A percentile compares a stretch with the other conserved stretches of the same genome.
Conservation (phyloP, 2,797 vertebrate genomes). For the Jordanella pulchra region DNA sequence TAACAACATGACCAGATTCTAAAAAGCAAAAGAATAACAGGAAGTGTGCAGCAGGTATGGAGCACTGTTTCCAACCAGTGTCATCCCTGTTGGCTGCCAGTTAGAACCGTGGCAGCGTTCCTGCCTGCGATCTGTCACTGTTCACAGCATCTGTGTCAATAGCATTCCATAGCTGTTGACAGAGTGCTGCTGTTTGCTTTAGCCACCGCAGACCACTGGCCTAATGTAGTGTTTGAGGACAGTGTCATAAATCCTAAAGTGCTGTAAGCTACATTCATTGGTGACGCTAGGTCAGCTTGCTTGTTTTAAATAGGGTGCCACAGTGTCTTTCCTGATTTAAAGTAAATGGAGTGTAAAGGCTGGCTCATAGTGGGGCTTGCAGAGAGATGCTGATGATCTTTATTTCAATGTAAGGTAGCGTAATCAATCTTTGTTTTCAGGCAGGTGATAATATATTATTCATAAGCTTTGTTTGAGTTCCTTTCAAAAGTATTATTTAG, state of each 20-base stretch:
- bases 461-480: neutral
- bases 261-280: slow-evolving; percentile 57
- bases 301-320: slow-evolving; percentile 64
- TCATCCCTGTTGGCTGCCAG: slow-evolving; percentile 48
- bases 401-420: slow-evolving; percentile 65
- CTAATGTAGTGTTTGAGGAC: slow-evolving; percentile 78
- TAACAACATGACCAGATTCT: slow-evolving; percentile 29
- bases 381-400: slow-evolving; percentile 61
- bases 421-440: slow-evolving; percentile 51
- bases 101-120: slow-evolving; percentile 64
- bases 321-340: slow-evolving; percentile 42
- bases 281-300: slow-evolving; percentile 65
- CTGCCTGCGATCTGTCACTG: slow-evolving; percentile 73
- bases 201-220: slow-evolving; percentile 66
- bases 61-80: slow-evolving; percentile 41
- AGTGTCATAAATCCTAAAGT: slow-evolving; percentile 72
- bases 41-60: slow-evolving; percentile 67
- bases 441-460: slow-evolving; percentile 53
- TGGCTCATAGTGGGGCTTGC: slow-evolving; percentile 21
- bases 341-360: slow-evolving; percentile 46
- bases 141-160: slow-evolving; percentile 83
- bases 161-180: slow-evolving; percentile 80
- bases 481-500: neutral
- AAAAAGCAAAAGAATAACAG: slow-evolving; percentile 59
- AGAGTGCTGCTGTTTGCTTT: slow-evolving; percentile 76